Evolutionary conservation across 2,113 vertebrate species (phyloP), one percentile per base, ranked within the genome.

Genomic region (Lepidothrix coronata): DNA sequence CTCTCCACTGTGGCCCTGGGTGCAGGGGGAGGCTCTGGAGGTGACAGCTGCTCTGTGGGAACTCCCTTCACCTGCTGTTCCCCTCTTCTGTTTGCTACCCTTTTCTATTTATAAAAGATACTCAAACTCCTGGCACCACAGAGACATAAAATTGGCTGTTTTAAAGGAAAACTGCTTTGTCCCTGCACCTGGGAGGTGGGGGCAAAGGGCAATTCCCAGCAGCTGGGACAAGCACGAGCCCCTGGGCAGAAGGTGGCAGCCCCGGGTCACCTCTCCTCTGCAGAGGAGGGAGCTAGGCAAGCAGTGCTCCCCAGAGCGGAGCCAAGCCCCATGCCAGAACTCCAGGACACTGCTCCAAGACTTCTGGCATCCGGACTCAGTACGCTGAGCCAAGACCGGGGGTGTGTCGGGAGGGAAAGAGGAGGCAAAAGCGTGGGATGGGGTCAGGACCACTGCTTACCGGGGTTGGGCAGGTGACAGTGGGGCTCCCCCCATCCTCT

Each of bases 181-280:
- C 5, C 41, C 15, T 3, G 4, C 11, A 17, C 33, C 23, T 51
- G 37, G 48, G 63, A 59, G 21, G 12, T 17, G 15, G 9, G 43
- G 21, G 30, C 37, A 75, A 89, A 80, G 46, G 28, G 22, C 13
- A 44, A 8, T 13, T 58, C 22, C 59, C 41, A 48, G 23, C n/a
- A 59, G 24, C 67, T 49, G 52, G 77, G 65, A 46, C 14, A 41
- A 82, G 19, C 0, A 0, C 55, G 48, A 63, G 30, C 12, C n/a
- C 23, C 30, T 7, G 31, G 33, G 33, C 23, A 19, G 49, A 46
- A 49, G 8, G 49, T 20, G 31, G 31, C 44, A 37, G 24, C 31
- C 37, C 33, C 0, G 0, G 31, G 43, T 8, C 35, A 18, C n/a
- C 23, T 30, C 12, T 14, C 6, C 8, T 25, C 28, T 33, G 14